A percentile compares a stretch with the other conserved stretches of the same genome.
These are phyloP conservation scores for Podabrus alpinus DNA, from an alignment of 2,888 invertebrate species.

Conservation along the genomic window DNA sequence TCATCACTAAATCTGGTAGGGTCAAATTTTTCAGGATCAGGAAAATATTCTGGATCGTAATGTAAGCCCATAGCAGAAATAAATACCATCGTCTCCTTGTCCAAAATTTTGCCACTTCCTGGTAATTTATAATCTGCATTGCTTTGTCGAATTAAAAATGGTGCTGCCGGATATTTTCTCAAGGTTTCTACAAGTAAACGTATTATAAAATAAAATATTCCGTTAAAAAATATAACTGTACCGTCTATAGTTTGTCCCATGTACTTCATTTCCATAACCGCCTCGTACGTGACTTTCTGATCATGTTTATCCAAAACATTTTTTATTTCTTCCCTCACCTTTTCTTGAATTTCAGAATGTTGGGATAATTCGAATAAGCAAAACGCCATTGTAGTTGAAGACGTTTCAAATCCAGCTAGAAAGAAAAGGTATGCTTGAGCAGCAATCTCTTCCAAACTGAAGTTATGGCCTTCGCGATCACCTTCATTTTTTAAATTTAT, in stretches of 20 bases:
- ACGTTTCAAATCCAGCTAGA: constrained; percentile 58
- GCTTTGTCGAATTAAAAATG: constrained; percentile 39
- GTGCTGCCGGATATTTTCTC: constrained; percentile 47
- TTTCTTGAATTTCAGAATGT: constrained; percentile 54
- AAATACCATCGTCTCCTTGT: constrained; percentile 34
- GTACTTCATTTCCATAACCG: constrained; percentile 55
- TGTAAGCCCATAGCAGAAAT: constrained; percentile 44
- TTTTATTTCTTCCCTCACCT: constrained; percentile 52
- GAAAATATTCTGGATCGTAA: constrained; percentile 44
- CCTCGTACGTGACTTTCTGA: constrained; percentile 52
- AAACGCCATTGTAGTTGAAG: constrained; percentile 53
- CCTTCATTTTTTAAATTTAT: constrained; percentile 37
- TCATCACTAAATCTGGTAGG: constrained; percentile 46
- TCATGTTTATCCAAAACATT: constrained; percentile 41
- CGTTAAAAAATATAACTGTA: constrained; percentile 26
- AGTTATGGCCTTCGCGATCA: neutral
- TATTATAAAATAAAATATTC: constrained; percentile 11
- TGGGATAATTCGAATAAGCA: constrained; percentile 52
- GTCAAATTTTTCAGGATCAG: constrained; percentile 46
- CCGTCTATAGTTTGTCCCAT: constrained; percentile 54
- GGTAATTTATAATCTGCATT: constrained; percentile 38
- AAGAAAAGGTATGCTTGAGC: constrained; percentile 56
- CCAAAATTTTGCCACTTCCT: constrained; percentile 32
- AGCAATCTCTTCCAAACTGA: constrained; percentile 40
- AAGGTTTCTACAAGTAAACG: constrained; percentile 45